phyloP scores from a whole-genome alignment of 2,113 vertebrate species.

The Perca fluviatilis region DNA sequence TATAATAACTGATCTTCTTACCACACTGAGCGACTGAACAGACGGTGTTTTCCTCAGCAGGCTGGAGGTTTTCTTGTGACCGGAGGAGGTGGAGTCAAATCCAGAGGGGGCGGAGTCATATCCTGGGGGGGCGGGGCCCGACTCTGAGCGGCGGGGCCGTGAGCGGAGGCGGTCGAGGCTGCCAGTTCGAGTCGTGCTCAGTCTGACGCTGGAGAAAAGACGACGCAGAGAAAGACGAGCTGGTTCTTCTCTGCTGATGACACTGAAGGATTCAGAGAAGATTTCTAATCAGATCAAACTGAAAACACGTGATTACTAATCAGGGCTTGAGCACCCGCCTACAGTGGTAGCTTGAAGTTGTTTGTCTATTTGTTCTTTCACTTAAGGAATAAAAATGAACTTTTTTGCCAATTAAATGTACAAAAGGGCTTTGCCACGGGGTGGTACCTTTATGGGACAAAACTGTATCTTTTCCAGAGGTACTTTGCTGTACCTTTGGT shows the following conservation, averaged over 20 bases:
- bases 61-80: neutral
- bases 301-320: too few relatives aligned
- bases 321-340: too few relatives aligned
- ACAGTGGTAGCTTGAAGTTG: too few relatives aligned
- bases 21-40: slow-evolving; percentile 86
- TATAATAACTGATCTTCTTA: slow-evolving; percentile 68
- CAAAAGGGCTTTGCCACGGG: too few relatives aligned
- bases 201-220: slow-evolving; percentile 86
- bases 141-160: fast-evolving
- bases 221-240: slow-evolving; percentile 82
- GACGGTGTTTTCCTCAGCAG: slow-evolving; percentile 86
- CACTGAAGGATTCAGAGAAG: slow-evolving; percentile 26
- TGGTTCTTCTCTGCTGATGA: slow-evolving; percentile 46
- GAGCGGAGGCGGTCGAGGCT: slow-evolving; percentile 87
- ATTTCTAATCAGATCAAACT: too few relatives aligned
- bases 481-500: too few relatives aligned
- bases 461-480: too few relatives aligned
- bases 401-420: too few relatives aligned
- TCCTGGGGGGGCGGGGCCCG: neutral
- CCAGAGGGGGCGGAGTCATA: neutral
- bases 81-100: neutral
- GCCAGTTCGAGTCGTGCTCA: slow-evolving; percentile 84
- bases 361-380: too few relatives aligned
- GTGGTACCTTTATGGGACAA: too few relatives aligned
- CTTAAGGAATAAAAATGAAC: too few relatives aligned